phyloP scores from a whole-genome alignment of 2,113 vertebrate genomes.

The Misgurnus mizolepis region DNA sequence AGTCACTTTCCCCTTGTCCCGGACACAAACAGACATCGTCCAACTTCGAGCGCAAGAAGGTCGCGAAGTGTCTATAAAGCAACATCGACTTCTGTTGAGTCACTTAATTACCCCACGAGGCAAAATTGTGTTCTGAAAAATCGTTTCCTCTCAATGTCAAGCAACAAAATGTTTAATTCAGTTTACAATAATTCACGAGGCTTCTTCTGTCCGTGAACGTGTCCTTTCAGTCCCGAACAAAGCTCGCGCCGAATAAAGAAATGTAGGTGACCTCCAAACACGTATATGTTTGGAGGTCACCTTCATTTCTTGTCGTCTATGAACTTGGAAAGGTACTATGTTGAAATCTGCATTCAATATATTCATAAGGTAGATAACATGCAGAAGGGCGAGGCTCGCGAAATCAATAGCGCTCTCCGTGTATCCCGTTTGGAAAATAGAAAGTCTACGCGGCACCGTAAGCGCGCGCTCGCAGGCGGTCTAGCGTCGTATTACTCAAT shows the following conservation, averaged over 20 bases:
- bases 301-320: conserved; percentile 41
- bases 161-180: not conserved
- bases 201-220: not conserved
- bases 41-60: conserved; percentile 28
- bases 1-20: conserved; percentile 1
- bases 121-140: not conserved
- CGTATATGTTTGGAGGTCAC: conserved; percentile 55
- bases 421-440: conserved; percentile 15
- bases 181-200: not conserved
- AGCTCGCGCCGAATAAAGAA: conserved; percentile 39
- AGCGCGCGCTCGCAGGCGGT: not conserved
- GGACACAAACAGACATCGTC: not conserved
- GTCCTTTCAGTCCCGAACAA: conserved; percentile 48
- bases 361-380: conserved; percentile 45
- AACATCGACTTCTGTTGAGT: not conserved
- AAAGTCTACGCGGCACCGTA: not conserved
- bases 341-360: not conserved
- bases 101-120: not conserved
- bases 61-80: conserved; percentile 2
- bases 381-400: conserved; percentile 59
- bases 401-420: conserved; percentile 36
- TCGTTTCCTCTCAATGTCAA: not conserved
- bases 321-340: conserved; percentile 51
- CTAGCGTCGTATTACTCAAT: conserved; percentile 8
- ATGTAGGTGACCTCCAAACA: conserved; percentile 57